Base-by-base conservation (phyloP, 2,888 invertebrate genomes). In the Electrophaes corylata region DNA sequence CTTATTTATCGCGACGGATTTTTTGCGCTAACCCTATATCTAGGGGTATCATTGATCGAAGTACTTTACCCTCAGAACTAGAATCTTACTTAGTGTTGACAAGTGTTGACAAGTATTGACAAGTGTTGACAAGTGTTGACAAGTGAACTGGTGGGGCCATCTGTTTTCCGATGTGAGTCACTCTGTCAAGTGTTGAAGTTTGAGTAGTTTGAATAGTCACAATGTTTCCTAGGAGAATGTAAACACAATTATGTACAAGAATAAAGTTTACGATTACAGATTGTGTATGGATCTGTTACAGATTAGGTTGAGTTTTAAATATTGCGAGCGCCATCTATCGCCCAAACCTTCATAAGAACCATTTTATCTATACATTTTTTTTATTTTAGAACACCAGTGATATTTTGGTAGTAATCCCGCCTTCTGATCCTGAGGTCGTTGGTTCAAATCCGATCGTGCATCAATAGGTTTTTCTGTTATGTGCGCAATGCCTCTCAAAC, bases 231-330 rank as follows among this genome's bases (percentile, higher is more conserved):
- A 19, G 4, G 10, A 40, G 39, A 8, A 40, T 40, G 40, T 5
- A 44, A 12, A 37, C 37, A 11, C 23, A 47, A 47, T 47, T 47
- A 47, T 35, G 47, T 47, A 35, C 46, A 35, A 47, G 20, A 35
- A 35, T 43, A 43, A 47, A 14, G 35, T 46, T 46, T 33, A 19
- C 20, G 6, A 23, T 23, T 41, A 20, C 6, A 40, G n/a, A 41
- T 23, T 20, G n/a, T 23, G 6, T 41, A 20, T 12, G 11, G 4
- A 44, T 44, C 11, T 5, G 10, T 44, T 29, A 1, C 26, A 4
- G 11, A 16, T 5, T 5, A 1, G 4, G 10, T 4, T 19, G 18
- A 40, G 19, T 19, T 19, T 2, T 18, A 39, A 16, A 39, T 1
- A 18, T 39, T 37, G 14, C 6, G n/a, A 39, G 19, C 19, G n/a